These are phyloP conservation scores for Plecotus auritus DNA, from an alignment of 2,113 vertebrate species.

Conservation along the genomic window DNA sequence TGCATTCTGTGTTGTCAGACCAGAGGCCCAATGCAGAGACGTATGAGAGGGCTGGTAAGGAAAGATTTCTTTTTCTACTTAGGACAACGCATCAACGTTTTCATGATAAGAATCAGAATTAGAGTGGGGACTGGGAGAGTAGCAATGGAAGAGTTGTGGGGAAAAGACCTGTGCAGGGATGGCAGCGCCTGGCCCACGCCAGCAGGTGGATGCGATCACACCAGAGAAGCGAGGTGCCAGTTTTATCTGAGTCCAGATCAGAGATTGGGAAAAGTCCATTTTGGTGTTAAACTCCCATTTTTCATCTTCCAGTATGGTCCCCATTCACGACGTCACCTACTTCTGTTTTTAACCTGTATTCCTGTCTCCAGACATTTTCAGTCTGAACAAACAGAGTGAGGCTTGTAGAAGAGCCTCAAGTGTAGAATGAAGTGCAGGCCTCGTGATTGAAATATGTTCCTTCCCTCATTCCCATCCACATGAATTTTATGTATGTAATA, in stretches of 20 bases:
- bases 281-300: neutral
- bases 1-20: neutral
- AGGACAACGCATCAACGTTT: neutral
- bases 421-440: conserved; percentile 33
- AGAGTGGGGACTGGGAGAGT: neutral
- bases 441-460: conserved; percentile 43
- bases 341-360: conserved; percentile 11
- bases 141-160: neutral
- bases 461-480: neutral
- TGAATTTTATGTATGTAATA: neutral
- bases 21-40: neutral
- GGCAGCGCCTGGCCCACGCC: neutral
- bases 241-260: neutral
- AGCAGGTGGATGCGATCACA: rapidly evolving
- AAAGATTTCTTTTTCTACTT: neutral
- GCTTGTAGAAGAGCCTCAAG: neutral
- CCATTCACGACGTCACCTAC: neutral
- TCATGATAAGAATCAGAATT: neutral
- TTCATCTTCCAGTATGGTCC: neutral
- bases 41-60: neutral
- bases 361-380: conserved; percentile 14
- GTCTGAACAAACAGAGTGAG: neutral
- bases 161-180: neutral
- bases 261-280: neutral
- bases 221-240: too few relatives aligned